Evolutionary conservation across 2,113 vertebrate genomes (phyloP).

Genomic region (Cavia porcellus): DNA sequence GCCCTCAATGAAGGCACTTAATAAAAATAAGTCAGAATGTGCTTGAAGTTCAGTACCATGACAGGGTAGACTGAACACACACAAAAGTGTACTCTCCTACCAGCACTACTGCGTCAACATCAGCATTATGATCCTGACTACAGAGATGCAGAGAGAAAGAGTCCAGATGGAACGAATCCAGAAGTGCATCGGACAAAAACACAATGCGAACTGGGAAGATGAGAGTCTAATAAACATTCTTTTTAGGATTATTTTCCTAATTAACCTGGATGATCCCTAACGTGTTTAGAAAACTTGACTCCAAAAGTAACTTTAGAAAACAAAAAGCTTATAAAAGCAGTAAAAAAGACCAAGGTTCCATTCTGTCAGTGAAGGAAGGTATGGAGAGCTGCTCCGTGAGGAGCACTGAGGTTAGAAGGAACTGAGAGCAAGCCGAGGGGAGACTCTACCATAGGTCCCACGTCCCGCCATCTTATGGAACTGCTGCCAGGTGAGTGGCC

Average conservation of each 20-base stretch:
- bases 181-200: neutral
- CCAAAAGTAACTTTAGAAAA: constrained; percentile 23
- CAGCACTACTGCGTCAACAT: neutral
- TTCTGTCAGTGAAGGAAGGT: neutral
- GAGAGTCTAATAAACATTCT: neutral
- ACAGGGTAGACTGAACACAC: constrained; percentile 44
- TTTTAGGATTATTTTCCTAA: neutral
- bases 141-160: neutral
- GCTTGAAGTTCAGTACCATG: constrained; percentile 36
- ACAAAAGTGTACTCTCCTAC: constrained; percentile 30
- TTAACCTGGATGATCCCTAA: neutral
- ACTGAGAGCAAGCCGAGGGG: accelerated
- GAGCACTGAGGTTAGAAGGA: neutral
- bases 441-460: constrained; percentile 94
- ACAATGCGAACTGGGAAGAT: neutral
- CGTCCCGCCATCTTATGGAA: constrained; percentile 99
- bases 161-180: neutral
- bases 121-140: neutral
- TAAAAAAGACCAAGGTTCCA: neutral
- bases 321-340: neutral
- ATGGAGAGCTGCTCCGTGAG: accelerated
- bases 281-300: neutral
- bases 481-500: constrained; percentile 99
- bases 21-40: neutral
- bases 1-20: neutral